Evolutionary conservation across 2,888 invertebrate species (phyloP), one percentile per base, ranked within the genome.

Genomic region (Leucoma salicis): DNA sequence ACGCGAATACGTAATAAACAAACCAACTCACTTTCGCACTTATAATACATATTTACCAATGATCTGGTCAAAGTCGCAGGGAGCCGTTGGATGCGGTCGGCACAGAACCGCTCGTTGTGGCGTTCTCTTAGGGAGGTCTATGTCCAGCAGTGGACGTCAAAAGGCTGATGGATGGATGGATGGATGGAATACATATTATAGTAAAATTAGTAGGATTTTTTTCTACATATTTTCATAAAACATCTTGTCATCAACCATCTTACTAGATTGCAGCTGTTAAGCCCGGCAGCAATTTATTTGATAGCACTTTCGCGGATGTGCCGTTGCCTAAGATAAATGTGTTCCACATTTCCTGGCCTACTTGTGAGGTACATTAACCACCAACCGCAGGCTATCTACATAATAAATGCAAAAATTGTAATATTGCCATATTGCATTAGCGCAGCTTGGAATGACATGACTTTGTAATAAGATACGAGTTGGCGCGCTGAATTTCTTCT

Each of bases 261-360:
- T 13, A 2, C 12, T 11, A 35, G 25, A 32, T 42, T 18, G 10
- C 39, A 6, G 12, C 14, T 11, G 14, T 27, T 42, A 38, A 16
- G 31, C 14, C 31, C 32, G 18, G 13, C 11, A 7, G 18, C 28
- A 5, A 49, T 35, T 43, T 4, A 35, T 42, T 33, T 45, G 14
- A 45, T 43, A 16, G 25, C 12, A 34, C 39, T 46, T 48, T 50
- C 44, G 13, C 53, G 37, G 38, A 44, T 44, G 31, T 41, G 14
- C 24, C 35, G 13, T n/a, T 36, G 28, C 18, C 15, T 5, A 12
- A 33, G 31, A 36, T 49, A 45, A 39, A 14, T 2, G 7, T 42
- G 36, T 10, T 37, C 47, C 14, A 53, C 33, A 42, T 57, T 28
- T 11, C 11, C 18, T 33, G 21, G 8, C 29, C 35, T 18, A 44